Conservation (phyloP, 2,113 vertebrate species). For the Suncus etruscus region DNA sequence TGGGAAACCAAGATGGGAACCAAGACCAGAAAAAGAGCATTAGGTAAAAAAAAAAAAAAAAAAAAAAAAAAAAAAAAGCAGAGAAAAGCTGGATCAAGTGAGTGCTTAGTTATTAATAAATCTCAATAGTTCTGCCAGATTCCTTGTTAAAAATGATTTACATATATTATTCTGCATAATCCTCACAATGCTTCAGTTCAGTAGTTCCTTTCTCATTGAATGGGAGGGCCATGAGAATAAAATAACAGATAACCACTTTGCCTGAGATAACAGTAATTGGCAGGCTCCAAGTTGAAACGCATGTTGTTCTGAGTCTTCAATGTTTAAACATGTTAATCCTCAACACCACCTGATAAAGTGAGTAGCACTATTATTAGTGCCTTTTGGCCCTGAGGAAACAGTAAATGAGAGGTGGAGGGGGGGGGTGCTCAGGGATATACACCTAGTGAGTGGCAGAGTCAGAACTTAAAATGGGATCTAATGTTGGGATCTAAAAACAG, state of each 20-base stretch:
- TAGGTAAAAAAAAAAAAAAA: neutral
- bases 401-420: neutral
- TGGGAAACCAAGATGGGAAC: neutral
- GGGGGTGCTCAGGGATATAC: neutral
- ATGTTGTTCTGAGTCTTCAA: neutral
- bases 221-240: neutral
- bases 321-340: neutral
- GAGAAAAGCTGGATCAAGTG: constrained; percentile 10
- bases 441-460: neutral
- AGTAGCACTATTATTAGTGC: neutral
- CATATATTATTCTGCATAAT: constrained; percentile 14
- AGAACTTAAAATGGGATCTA: neutral
- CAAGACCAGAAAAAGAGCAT: neutral
- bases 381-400: neutral
- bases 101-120: no score
- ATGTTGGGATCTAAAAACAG: neutral
- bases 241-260: neutral
- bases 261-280: neutral
- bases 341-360: neutral
- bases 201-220: constrained; percentile 9
- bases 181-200: neutral
- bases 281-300: neutral
- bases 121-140: neutral
- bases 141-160: neutral
- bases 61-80: neutral